Evolutionary conservation across 2,888 invertebrate genomes (phyloP).

Genomic region (Drepanosiphum platanoidis): DNA sequence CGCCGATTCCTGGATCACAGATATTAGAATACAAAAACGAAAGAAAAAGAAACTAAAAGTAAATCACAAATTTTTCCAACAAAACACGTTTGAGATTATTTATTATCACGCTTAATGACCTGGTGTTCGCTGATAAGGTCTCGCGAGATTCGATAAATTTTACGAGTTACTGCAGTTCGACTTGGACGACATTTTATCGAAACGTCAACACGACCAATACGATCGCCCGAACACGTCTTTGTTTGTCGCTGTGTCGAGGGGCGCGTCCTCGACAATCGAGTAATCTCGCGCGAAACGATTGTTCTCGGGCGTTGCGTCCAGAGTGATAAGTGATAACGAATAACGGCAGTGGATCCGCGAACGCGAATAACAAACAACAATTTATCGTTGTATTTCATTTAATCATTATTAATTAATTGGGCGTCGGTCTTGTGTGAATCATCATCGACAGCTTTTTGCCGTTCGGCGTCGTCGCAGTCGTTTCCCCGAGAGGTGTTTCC

Average conservation of each 20-base stretch:
- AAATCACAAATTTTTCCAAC: neutral
- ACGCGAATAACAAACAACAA: too few species aligned
- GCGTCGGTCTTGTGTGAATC: neutral
- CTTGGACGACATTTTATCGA: neutral
- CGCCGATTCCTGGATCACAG: neutral
- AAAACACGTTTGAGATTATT: constrained; percentile 20
- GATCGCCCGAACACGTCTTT: neutral
- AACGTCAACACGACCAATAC: neutral
- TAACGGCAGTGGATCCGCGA: too few species aligned
- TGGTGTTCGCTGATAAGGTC: neutral
- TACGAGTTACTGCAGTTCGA: neutral
- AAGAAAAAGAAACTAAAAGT: neutral
- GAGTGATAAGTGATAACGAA: too few species aligned
- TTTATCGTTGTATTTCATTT: too few species aligned
- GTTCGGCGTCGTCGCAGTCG: neutral
- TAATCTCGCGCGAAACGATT: neutral
- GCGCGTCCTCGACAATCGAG: neutral
- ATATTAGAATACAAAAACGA: neutral
- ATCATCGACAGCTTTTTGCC: neutral
- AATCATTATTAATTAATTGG: too few species aligned
- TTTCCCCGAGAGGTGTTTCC: neutral
- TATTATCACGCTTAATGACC: neutral
- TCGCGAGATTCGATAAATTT: neutral
- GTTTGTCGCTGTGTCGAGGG: neutral
- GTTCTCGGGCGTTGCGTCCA: neutral